Conservation (phyloP, 1,140 invertebrate genomes). For the Eumaeus atala region DNA sequence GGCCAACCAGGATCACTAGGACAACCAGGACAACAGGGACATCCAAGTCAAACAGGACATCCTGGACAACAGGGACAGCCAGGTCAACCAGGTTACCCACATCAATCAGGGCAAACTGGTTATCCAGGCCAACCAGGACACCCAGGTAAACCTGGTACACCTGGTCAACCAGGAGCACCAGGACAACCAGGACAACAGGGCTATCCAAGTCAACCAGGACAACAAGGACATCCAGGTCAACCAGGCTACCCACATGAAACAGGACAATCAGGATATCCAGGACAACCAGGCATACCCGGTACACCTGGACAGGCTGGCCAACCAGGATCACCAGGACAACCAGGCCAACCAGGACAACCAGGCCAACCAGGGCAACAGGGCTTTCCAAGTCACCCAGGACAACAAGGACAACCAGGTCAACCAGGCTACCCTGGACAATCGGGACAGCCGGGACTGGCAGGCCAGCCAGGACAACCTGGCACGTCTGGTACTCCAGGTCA, state of each 20-base stretch:
- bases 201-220: constrained; percentile 19
- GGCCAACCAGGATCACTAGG: constrained; percentile 23
- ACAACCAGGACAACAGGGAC: constrained; percentile 20
- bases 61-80: constrained; percentile 24
- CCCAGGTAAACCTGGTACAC: constrained; percentile 21
- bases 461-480: constrained; percentile 17
- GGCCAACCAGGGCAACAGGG: constrained; percentile 26
- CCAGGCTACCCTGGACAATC: constrained; percentile 20
- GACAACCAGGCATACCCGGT: constrained; percentile 10
- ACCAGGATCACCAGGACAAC: constrained; percentile 26
- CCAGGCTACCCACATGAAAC: constrained; percentile 13
- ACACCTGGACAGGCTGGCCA: constrained; percentile 18
- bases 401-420: constrained; percentile 21
- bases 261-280: too few relatives aligned
- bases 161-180: constrained; percentile 22
- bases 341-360: constrained; percentile 13
- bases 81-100: constrained; percentile 24
- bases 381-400: not conserved
- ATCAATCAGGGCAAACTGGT: constrained; percentile 18
- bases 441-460: constrained; percentile 18
- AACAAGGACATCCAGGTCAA: constrained; percentile 18
- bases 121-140: constrained; percentile 21
- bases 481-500: too few relatives aligned
- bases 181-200: constrained; percentile 24
- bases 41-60: constrained; percentile 19